Percentiles rank a stretch among this genome's conserved stretches.
Conservation (phyloP, 1,140 invertebrate species). For the Coelopa frigida region DNA sequence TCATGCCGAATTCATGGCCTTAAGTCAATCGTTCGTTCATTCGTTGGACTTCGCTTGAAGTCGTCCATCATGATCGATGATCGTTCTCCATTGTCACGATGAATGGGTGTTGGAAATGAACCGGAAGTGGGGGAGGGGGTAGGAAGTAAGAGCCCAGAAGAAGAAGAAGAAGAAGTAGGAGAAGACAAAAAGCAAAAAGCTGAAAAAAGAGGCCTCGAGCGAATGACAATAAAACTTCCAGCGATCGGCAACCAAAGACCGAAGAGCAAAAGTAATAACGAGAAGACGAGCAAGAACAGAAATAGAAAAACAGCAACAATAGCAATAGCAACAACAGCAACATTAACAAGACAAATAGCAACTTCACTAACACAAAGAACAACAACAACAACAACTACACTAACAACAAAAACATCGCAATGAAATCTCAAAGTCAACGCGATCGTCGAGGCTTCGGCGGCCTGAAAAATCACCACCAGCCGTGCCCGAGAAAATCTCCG, state of each 20-base stretch:
- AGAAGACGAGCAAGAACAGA: background rate
- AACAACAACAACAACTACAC: background rate
- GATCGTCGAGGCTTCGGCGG: too few relatives aligned
- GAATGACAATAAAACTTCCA: background rate
- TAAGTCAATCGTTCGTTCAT: too few relatives aligned
- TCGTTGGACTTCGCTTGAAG: too few relatives aligned
- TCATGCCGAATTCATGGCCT: too few relatives aligned
- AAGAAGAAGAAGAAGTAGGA: too few relatives aligned
- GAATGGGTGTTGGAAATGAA: too few relatives aligned
- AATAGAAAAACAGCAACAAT: slow-evolving; percentile 6
- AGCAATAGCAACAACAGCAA: slow-evolving; percentile 6
- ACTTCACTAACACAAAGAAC: background rate
- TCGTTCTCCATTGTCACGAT: too few relatives aligned
- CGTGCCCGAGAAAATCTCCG: slow-evolving; percentile 10
- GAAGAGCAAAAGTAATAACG: background rate
- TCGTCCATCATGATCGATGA: too few relatives aligned
- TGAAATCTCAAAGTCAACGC: background rate
- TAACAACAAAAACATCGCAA: background rate
- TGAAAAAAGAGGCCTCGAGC: background rate
- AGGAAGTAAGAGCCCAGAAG: too few relatives aligned
- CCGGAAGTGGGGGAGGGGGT: too few relatives aligned
- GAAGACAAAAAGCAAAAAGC: background rate
- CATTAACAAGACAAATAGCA: background rate
- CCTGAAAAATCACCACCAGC: slow-evolving; percentile 7
- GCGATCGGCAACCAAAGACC: background rate